These are phyloP conservation scores for Hirundichthys speculiger DNA, from an alignment of 2,113 vertebrate genomes.

Conservation along the genomic window DNA sequence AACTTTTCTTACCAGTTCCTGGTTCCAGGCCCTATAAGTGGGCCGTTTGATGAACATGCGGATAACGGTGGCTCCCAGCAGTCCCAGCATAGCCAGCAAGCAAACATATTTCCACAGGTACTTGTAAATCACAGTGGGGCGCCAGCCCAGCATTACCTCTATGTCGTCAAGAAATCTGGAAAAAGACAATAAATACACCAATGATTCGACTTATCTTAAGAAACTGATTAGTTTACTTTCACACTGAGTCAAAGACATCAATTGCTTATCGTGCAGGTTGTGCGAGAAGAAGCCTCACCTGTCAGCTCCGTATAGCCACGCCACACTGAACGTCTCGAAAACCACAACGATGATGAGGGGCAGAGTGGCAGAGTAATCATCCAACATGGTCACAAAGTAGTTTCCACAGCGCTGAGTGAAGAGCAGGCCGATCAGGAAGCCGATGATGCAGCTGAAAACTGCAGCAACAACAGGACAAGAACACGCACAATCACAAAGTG, in stretches of 20 bases:
- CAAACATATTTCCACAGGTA: conserved; percentile 86
- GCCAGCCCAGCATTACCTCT: conserved; percentile 77
- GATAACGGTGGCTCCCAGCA: conserved; percentile 76
- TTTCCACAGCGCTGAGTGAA: conserved; percentile 85
- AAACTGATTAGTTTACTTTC: not conserved
- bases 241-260: not conserved
- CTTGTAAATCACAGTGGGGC: conserved; percentile 76
- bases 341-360: conserved; percentile 84
- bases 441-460: conserved; percentile 78
- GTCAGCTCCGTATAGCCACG: conserved; percentile 86
- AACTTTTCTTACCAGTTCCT: conserved; percentile 57
- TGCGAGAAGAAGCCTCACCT: conserved; percentile 73
- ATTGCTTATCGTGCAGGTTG: not conserved
- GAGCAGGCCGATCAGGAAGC: conserved; percentile 82
- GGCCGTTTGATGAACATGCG: conserved; percentile 67
- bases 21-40: conserved; percentile 84
- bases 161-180: conserved; percentile 85
- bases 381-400: conserved; percentile 88
- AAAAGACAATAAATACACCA: accelerated
- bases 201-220: not conserved
- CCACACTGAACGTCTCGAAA: conserved; percentile 84
- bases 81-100: conserved; percentile 77
- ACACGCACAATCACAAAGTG: too few relatives aligned
- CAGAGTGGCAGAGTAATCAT: conserved; percentile 82
- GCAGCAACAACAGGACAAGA: not conserved